Evolutionary conservation across 2,888 invertebrate genomes (phyloP).

Genomic region (Nomada goodeniana): DNA sequence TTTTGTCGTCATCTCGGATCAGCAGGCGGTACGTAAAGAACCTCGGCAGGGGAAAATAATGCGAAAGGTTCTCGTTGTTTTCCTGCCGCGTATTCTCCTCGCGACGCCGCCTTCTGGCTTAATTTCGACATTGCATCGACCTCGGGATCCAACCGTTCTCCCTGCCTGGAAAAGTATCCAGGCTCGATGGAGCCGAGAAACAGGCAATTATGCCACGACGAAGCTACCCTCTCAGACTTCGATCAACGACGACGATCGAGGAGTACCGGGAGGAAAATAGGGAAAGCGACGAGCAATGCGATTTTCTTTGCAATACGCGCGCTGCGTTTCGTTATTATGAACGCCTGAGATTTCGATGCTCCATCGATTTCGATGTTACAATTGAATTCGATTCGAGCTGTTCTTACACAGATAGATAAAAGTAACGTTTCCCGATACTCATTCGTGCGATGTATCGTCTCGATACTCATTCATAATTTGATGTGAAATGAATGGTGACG

Average conservation of each 20-base stretch:
- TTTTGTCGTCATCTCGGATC: slow-evolving; percentile 9
- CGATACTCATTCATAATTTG: no score
- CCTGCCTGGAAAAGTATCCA: slow-evolving; percentile 4
- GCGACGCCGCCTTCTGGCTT: slow-evolving; percentile 8
- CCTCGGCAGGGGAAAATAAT: background rate
- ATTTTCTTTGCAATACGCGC: no score
- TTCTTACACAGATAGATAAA: no score
- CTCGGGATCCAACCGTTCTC: background rate
- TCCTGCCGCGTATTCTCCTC: background rate
- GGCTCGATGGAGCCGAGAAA: slow-evolving; percentile 80
- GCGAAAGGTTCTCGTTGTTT: slow-evolving; percentile 21
- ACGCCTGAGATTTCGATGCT: no score
- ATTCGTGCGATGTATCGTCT: no score
- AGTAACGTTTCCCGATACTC: no score
- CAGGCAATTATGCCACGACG: slow-evolving; percentile 77
- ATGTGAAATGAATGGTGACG: no score
- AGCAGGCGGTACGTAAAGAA: background rate
- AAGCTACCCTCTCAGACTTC: slow-evolving; percentile 48
- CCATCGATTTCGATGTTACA: no score
- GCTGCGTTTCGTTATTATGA: no score
- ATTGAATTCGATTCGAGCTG: no score
- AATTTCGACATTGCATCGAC: slow-evolving; percentile 53
- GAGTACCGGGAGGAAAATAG: no score
- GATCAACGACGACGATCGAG: slow-evolving; percentile 40
- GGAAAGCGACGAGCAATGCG: no score